Evolutionary conservation across 2,888 invertebrate species (phyloP).

Genomic region (Temnothorax unifasciatus): DNA sequence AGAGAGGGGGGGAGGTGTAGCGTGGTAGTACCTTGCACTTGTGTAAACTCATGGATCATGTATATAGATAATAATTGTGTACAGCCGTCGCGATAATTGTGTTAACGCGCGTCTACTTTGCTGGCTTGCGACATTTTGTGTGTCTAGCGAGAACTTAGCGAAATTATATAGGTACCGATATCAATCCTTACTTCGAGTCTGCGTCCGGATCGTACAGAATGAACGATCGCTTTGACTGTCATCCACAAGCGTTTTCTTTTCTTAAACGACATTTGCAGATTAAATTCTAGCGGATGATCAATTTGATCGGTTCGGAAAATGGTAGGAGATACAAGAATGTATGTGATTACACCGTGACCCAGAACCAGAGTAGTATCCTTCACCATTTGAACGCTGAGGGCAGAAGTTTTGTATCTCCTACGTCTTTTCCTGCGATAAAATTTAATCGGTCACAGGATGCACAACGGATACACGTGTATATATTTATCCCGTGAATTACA

Average conservation of each 20-base stretch:
- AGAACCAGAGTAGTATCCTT: background rate
- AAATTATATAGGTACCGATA: conserved; percentile 7
- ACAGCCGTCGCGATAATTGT: conserved; percentile 35
- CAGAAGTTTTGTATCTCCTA: conserved; percentile 28
- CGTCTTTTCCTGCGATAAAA: background rate
- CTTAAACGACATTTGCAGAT: background rate
- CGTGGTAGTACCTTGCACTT: conserved; percentile 44
- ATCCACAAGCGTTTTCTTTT: background rate
- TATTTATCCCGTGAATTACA: conserved; percentile 35
- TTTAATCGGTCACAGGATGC: conserved; percentile 1
- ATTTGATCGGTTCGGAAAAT: background rate
- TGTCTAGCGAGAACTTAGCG: conserved; percentile 10
- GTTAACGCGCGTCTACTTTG: conserved; percentile 3
- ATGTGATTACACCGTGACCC: background rate
- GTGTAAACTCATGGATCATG: conserved; percentile 42
- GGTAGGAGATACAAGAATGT: conserved; percentile 15
- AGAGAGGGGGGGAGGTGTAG: background rate
- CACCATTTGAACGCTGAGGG: background rate
- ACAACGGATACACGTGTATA: conserved; percentile 12
- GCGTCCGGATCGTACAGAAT: conserved; percentile 13
- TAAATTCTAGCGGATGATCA: background rate
- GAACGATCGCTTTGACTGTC: conserved; percentile 16
- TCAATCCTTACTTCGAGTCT: conserved; percentile 10
- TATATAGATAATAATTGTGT: conserved; percentile 35
- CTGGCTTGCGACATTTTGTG: conserved; percentile 31